These are phyloP conservation scores for Mallateleia sp. DNA, from an alignment of 2,888 invertebrate genomes.

Conservation along the genomic window DNA sequence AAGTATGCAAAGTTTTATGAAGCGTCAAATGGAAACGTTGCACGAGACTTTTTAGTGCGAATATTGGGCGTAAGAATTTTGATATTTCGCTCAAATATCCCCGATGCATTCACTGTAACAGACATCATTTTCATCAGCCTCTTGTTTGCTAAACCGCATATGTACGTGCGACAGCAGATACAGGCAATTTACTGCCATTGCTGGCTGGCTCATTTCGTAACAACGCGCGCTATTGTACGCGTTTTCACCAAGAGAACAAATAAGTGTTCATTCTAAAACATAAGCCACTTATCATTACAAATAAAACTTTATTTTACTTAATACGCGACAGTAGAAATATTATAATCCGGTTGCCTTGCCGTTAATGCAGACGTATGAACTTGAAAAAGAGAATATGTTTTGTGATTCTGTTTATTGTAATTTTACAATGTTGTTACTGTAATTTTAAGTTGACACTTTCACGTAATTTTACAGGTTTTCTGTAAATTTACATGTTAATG, in stretches of 20 bases:
- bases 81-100: conserved; percentile 22
- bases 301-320: conserved; percentile 51
- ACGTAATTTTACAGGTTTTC: no score
- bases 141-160: conserved; percentile 75
- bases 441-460: no score
- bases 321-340: conserved; percentile 4
- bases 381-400: no score
- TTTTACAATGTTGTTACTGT: no score
- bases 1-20: no score
- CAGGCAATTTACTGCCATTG: conserved; percentile 75
- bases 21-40: neutral
- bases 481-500: no score
- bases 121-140: conserved; percentile 66
- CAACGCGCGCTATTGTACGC: conserved; percentile 71
- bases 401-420: no score
- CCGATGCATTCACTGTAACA: conserved; percentile 48
- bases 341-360: neutral
- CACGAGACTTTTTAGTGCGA: neutral
- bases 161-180: conserved; percentile 71
- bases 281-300: conserved; percentile 56
- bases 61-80: conserved; percentile 19
- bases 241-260: conserved; percentile 70
- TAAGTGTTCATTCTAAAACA: conserved; percentile 64
- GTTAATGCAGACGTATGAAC: neutral
- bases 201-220: conserved; percentile 75